Percentiles rank a stretch among this genome's conserved stretches.
Evolutionary conservation across 64 coral and sea anemone genomes (phyloP).

Genomic region (Catalaphyllia jardinei): DNA sequence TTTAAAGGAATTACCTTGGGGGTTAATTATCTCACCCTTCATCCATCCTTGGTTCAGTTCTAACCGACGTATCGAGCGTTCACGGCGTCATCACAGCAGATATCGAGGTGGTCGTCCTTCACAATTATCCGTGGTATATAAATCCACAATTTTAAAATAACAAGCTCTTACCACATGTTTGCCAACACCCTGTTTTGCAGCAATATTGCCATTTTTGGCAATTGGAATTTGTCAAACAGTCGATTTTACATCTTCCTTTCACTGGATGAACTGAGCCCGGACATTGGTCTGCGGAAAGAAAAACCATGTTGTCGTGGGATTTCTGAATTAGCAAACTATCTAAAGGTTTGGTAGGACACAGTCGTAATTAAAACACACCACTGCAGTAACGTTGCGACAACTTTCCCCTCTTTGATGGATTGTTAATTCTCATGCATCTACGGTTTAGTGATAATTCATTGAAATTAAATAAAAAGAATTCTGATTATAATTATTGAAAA

Average conservation of each 20-base stretch:
- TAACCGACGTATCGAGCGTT: too few relatives aligned
- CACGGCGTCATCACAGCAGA: too few relatives aligned
- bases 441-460: background rate
- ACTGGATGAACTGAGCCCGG: constrained; percentile 13
- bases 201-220: constrained; percentile 47
- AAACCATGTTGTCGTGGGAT: too few relatives aligned
- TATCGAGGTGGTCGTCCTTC: too few relatives aligned
- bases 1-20: too few relatives aligned
- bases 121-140: background rate
- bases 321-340: too few relatives aligned
- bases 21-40: too few relatives aligned
- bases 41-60: too few relatives aligned
- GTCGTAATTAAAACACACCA: too few relatives aligned
- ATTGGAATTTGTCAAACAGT: constrained; percentile 22
- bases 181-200: constrained; percentile 39
- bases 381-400: too few relatives aligned
- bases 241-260: constrained; percentile 39
- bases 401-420: background rate
- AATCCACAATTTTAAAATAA: background rate
- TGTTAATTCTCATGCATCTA: background rate
- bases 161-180: constrained; percentile 49
- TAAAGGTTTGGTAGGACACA: too few relatives aligned
- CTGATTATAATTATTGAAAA: background rate
- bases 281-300: constrained; percentile 28
- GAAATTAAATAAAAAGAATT: background rate